Evolutionary conservation across 92 coral and sea anemone species (phyloP).

Genomic region (Porites lobata): DNA sequence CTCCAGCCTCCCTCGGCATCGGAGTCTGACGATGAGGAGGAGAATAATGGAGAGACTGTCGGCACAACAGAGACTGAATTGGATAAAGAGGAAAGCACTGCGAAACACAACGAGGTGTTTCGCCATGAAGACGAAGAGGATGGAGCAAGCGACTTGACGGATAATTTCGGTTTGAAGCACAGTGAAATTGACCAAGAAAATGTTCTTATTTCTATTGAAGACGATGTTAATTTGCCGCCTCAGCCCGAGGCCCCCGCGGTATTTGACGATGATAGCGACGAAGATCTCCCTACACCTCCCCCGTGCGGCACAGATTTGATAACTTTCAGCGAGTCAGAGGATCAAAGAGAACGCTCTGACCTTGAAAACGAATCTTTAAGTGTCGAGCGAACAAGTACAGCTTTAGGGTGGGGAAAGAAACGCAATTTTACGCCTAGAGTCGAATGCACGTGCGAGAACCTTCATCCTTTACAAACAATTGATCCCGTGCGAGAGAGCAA

Average conservation of each 20-base stretch:
- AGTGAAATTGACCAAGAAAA: conserved; percentile 24
- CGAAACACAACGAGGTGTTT: conserved; percentile 23
- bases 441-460: conserved; percentile 87
- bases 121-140: conserved; percentile 46
- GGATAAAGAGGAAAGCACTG: conserved; percentile 35
- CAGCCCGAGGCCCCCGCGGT: conserved; percentile 68
- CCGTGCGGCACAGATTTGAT: conserved; percentile 72
- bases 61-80: conserved; percentile 73
- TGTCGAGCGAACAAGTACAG: conserved; percentile 5
- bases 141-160: conserved; percentile 25
- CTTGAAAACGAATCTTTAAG: conserved; percentile 18
- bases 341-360: conserved; percentile 39
- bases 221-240: conserved; percentile 64
- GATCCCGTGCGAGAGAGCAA: conserved; percentile 42
- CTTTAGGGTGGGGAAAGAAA: neutral
- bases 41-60: conserved; percentile 53
- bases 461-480: conserved; percentile 34
- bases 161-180: conserved; percentile 27
- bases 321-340: conserved; percentile 73
- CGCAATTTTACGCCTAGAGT: conserved; percentile 31
- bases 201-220: conserved; percentile 48
- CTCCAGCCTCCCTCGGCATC: conserved; percentile 90
- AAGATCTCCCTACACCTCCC: conserved; percentile 80
- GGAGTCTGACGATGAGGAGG: conserved; percentile 83
- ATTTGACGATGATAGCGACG: conserved; percentile 57